Percentiles rank a stretch among this genome's conserved stretches.
These are phyloP conservation scores for Entosphenus tridentatus DNA, from an alignment of 2,113 vertebrate genomes.

Conservation along the genomic window DNA sequence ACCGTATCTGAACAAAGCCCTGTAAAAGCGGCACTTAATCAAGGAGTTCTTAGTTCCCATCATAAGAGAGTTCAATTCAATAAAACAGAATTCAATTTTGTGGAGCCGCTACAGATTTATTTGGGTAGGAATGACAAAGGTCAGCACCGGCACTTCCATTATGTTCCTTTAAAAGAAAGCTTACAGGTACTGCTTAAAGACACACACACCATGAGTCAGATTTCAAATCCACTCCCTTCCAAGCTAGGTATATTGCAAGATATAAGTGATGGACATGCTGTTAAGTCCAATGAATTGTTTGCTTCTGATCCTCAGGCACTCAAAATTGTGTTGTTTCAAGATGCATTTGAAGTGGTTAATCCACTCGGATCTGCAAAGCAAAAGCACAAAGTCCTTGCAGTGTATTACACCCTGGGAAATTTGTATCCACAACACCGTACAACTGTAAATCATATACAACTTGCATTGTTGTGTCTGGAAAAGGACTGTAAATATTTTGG, in stretches of 20 bases:
- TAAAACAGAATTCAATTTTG: no score
- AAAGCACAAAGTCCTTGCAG: conserved; percentile 10
- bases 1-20: no score
- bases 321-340: conserved; percentile 7
- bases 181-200: background rate
- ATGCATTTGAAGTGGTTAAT: conserved; percentile 11
- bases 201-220: background rate
- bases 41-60: no score
- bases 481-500: conserved; percentile 10
- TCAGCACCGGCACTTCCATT: conserved; percentile 6
- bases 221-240: background rate
- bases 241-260: no score
- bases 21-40: no score
- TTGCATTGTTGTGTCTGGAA: conserved; percentile 9
- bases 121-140: conserved; percentile 3
- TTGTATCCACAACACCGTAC: conserved; percentile 7
- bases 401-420: conserved; percentile 10
- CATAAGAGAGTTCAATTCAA: no score
- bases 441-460: conserved; percentile 11
- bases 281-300: no score
- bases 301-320: no score
- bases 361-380: conserved; percentile 10
- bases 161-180: conserved; percentile 7
- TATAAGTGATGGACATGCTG: no score
- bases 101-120: conserved; percentile 8